These are phyloP conservation scores for Hirtodrosophila cameraria DNA, from an alignment of 2,888 invertebrate species.

Conservation along the genomic window DNA sequence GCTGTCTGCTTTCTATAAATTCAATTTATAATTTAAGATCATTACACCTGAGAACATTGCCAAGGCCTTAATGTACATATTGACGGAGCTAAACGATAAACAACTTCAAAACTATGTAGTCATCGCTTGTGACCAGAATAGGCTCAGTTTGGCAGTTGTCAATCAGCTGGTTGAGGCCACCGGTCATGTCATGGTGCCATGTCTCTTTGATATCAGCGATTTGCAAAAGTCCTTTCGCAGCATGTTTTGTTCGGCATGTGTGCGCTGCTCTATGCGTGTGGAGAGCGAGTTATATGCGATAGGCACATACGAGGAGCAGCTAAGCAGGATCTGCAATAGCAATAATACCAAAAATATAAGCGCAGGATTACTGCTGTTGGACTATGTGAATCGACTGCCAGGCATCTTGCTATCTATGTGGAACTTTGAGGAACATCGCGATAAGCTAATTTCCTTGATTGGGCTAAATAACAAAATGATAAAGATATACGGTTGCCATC, in stretches of 20 bases:
- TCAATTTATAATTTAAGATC: conserved; percentile 11
- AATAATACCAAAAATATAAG: conserved; percentile 35
- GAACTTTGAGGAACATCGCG: conserved; percentile 36
- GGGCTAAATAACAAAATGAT: conserved; percentile 27
- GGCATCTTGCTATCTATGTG: conserved; percentile 38
- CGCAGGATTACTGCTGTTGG: conserved; percentile 27
- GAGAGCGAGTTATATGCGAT: conserved; percentile 6
- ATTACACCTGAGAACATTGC: conserved; percentile 32
- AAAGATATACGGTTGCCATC: conserved; percentile 25
- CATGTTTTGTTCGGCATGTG: conserved; percentile 40
- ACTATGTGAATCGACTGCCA: conserved; percentile 39
- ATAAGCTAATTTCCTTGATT: conserved; percentile 31
- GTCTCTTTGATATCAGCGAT: conserved; percentile 25
- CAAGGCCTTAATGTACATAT: conserved; percentile 30
- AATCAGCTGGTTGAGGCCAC: conserved; percentile 13
- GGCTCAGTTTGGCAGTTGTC: conserved; percentile 22
- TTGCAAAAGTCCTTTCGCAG: conserved; percentile 26
- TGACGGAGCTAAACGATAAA: conserved; percentile 17
- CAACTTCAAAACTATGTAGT: conserved; percentile 30
- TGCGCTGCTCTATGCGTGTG: conserved; percentile 35
- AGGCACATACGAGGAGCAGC: conserved; percentile 33
- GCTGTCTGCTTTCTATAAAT: no score
- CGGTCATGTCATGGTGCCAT: conserved; percentile 18
- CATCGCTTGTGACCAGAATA: conserved; percentile 31
- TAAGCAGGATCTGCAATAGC: conserved; percentile 21